Evolutionary conservation across 2,113 vertebrate species (phyloP), one percentile per base, ranked within the genome.

Genomic region (Rhea americana): DNA sequence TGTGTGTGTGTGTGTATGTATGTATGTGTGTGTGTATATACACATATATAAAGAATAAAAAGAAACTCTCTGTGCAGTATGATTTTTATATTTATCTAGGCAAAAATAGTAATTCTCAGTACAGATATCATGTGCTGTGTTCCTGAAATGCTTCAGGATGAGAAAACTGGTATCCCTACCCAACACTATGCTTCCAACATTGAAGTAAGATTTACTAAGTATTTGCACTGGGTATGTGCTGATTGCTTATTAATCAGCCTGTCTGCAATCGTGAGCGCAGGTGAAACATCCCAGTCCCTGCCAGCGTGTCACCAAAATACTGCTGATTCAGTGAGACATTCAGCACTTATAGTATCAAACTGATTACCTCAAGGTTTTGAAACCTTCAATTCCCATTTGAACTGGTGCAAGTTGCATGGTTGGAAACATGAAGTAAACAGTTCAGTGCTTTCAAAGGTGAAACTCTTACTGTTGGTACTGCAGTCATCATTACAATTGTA

Each of bases 141-240:
- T 58, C 21, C 11, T 2, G 1, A 83, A 83, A 48, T 30, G 48
- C 37, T 82, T 58, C n/a, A 28, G 1, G 0, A 13, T 25, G 82
- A 70, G 35, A 56, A 89, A 91, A 71, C 0, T 28, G 14, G 14
- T 17, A 72, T 13, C 43, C 30, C 45, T 55, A 9, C 16, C 35
- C 13, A 12, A 48, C 24, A 35, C 21, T 26, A 30, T 39, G 7
- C 16, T 75, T 43, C 32, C 53, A 79, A 4, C 45, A 63, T 21
- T 35, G 37, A 59, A 83, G 39, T 9, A 66, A 11, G 51, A 50
- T 21, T 55, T 55, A 18, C 55, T 18, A 32, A 58, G 12, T 39
- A 37, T 19, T 21, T 35, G 19, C 20, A 8, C 0, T 26, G 26
- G 39, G n/a, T 25, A 51, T 30, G 41, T 2, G 6, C 68, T 2